Evolutionary conservation across 2,797 vertebrate species (phyloP).

Genomic region (Lagocephalus sceleratus): DNA sequence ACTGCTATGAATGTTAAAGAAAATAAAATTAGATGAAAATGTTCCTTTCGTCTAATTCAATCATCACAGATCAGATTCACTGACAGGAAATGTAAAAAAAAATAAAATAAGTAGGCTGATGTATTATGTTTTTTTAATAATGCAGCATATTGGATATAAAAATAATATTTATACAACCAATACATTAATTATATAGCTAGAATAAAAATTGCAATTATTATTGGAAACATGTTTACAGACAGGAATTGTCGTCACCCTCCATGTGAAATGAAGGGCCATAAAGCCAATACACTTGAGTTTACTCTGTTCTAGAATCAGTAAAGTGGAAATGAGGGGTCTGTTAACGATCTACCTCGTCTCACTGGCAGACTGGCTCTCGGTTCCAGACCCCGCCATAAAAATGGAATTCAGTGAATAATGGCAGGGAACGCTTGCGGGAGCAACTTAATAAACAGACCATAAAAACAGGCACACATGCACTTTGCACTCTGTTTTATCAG

Average conservation of each 20-base stretch:
- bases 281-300: neutral
- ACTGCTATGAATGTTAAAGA: too few species aligned
- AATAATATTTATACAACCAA: too few species aligned
- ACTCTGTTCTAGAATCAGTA: neutral
- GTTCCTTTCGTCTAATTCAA: too few species aligned
- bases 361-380: neutral
- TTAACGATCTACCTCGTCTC: neutral
- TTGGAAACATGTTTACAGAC: neutral
- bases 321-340: neutral
- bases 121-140: too few species aligned
- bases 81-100: too few species aligned
- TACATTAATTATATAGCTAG: too few species aligned
- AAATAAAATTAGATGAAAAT: too few species aligned
- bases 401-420: slow-evolving; percentile 1
- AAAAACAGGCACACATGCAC: neutral
- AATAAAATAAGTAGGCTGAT: too few species aligned
- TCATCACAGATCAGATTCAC: too few species aligned
- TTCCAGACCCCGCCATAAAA: slow-evolving; percentile 1
- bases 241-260: neutral
- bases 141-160: too few species aligned
- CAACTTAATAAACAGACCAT: slow-evolving; percentile 15
- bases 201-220: too few species aligned
- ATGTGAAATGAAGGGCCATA: neutral
- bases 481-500: neutral
- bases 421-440: slow-evolving; percentile 2